Evolutionary conservation across 2,113 vertebrate species (phyloP), one percentile per base, ranked within the genome.

Genomic region (Oxyruncus cristatus): DNA sequence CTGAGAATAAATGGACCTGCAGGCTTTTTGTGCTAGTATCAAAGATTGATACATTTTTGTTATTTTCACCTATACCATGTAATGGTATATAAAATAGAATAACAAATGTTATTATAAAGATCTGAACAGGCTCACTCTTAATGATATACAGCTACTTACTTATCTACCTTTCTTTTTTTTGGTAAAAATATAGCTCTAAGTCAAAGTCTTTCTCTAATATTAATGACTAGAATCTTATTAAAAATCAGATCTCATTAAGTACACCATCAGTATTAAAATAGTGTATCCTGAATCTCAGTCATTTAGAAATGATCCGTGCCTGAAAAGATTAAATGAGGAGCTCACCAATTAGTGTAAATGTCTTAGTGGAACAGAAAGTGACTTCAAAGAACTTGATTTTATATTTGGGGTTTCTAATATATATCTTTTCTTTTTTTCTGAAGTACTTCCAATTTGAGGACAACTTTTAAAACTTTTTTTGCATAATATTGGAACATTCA

Each of bases 341-440:
- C 49, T 96, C 33, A 44, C 52, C 76, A 92, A 94, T 93, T 95
- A 94, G 37, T 62, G 63, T 62, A 78, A 94, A 91, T 86, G 56
- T 42, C 78, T 86, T 86, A 63, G 62, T 85, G 71, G 83, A 93
- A 66, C 32, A 90, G 35, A 92, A 89, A 92, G 52, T 84, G 22
- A 92, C 68, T 94, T 97, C 91, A 97, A 81, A 97, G 65, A 72
- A 52, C 58, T 84, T 85, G 74, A 66, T 89, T 58, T 66, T 84
- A 20, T 92, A 66, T 82, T 79, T 82, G 39, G 4, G 1, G 0
- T 68, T 89, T 79, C 53, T 81, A 37, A 66, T 88, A 87, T 26
- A 5, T 44, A 12, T 72, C 0, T 53, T 44, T 26, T 35, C 2
- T 35, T 44, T 90, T 88, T 95, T 62, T 32, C 59, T 65, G 46